Conservation (phyloP, 2,113 vertebrate genomes). For the Arvicanthis niloticus region DNA sequence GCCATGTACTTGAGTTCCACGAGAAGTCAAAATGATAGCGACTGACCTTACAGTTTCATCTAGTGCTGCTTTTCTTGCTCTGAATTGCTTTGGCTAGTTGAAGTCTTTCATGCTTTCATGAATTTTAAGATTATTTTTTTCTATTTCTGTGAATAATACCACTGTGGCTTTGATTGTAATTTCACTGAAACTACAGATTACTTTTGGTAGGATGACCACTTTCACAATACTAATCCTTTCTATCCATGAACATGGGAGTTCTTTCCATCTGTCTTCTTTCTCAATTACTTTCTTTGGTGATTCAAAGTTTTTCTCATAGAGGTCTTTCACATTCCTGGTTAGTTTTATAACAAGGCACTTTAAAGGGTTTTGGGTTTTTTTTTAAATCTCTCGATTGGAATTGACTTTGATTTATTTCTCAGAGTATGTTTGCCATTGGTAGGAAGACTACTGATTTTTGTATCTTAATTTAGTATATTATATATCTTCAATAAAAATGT, state of each 20-base stretch:
- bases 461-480: background rate
- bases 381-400: background rate
- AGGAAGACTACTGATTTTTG: background rate
- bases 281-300: background rate
- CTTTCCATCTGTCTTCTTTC: no score
- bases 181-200: background rate
- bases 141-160: background rate
- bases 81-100: no score
- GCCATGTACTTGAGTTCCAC: background rate
- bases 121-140: background rate
- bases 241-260: background rate
- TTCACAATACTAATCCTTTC: background rate
- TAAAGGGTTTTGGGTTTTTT: background rate
- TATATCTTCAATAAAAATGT: background rate
- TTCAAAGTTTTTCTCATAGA: background rate
- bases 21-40: background rate
- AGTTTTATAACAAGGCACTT: background rate
- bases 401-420: background rate
- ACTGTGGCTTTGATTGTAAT: background rate
- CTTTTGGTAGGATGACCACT: background rate
- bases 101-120: background rate
- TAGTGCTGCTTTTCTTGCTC: background rate
- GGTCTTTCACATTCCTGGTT: background rate
- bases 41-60: background rate
- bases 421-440: background rate